phyloP scores from a whole-genome alignment of 1,140 invertebrate species.

The Tigriopus japonicus region DNA sequence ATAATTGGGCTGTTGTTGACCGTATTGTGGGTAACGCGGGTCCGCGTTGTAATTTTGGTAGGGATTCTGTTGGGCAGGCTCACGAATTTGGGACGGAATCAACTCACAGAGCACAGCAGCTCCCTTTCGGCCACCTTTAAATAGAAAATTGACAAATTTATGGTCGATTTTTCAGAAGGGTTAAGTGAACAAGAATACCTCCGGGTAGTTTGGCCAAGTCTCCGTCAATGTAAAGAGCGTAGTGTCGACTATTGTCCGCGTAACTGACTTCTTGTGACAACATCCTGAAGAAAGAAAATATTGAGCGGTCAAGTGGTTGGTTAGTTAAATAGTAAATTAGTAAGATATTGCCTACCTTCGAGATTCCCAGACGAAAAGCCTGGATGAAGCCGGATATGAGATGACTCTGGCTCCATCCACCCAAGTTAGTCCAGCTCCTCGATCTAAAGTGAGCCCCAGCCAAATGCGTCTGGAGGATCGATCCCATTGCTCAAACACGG shows the following conservation, averaged over 20 bases:
- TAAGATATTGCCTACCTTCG: background rate
- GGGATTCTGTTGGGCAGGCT: too few species aligned
- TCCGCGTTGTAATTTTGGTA: too few species aligned
- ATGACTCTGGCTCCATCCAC: conserved; percentile 7
- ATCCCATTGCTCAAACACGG: conserved; percentile 22
- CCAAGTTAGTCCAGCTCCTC: conserved; percentile 1
- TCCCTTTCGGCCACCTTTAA: conserved; percentile 1
- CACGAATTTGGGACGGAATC: background rate
- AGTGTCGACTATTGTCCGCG: conserved; percentile 12
- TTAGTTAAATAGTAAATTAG: too few species aligned
- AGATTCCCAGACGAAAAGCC: conserved; percentile 14
- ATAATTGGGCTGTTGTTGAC: too few species aligned
- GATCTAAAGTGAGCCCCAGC: background rate
- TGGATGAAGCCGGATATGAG: conserved; percentile 4
- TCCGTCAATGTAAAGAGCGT: conserved; percentile 14
- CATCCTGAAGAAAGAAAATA: background rate
- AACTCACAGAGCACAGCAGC: conserved; percentile 14
- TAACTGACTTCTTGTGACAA: conserved; percentile 7
- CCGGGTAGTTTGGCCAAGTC: conserved; percentile 14
- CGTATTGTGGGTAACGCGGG: too few species aligned
- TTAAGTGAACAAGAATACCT: background rate
- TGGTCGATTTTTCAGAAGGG: too few species aligned
- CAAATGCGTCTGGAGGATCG: conserved; percentile 7
- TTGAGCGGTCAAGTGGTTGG: too few species aligned
- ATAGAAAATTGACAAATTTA: background rate